These are phyloP conservation scores for Catharus bicknelli DNA, from an alignment of 2,113 vertebrate species.

Conservation along the genomic window DNA sequence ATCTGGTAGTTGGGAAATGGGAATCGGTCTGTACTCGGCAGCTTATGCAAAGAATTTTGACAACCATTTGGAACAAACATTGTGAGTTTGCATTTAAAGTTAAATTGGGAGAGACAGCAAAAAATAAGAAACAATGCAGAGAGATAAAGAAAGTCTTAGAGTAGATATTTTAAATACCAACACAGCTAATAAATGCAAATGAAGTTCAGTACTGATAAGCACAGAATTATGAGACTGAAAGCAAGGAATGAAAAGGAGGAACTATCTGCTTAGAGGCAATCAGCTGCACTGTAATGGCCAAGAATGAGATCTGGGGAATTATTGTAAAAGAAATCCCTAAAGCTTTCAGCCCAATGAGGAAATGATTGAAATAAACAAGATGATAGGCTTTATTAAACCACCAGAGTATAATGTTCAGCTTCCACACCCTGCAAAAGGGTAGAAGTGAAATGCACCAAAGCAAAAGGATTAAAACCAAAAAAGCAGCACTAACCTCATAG, in stretches of 20 bases:
- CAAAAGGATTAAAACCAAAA: constrained; percentile 37
- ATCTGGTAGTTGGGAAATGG: background rate
- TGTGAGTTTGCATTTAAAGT: constrained; percentile 68
- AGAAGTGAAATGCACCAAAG: constrained; percentile 46
- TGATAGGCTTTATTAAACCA: constrained; percentile 63
- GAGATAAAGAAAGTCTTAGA: constrained; percentile 71
- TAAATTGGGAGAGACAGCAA: constrained; percentile 71
- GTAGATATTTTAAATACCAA: constrained; percentile 74
- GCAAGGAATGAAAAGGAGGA: constrained; percentile 70
- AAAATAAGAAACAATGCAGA: constrained; percentile 73
- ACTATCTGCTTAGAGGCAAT: constrained; percentile 78
- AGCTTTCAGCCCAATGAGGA: constrained; percentile 65
- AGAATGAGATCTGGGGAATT: constrained; percentile 76
- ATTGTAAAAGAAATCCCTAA: constrained; percentile 73
- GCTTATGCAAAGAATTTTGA: constrained; percentile 54
- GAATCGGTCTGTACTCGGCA: background rate
- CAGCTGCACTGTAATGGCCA: constrained; percentile 68
- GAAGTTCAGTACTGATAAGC: constrained; percentile 75
- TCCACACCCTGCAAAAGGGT: constrained; percentile 10
- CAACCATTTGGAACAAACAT: constrained; percentile 64
- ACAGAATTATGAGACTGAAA: constrained; percentile 75
- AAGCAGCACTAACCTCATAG: background rate
- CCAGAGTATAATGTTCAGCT: background rate
- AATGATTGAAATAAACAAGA: constrained; percentile 66
- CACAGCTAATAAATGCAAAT: constrained; percentile 81